These are phyloP conservation scores for Balaenoptera acutorostrata DNA, from an alignment of 2,113 vertebrate species.

Conservation along the genomic window DNA sequence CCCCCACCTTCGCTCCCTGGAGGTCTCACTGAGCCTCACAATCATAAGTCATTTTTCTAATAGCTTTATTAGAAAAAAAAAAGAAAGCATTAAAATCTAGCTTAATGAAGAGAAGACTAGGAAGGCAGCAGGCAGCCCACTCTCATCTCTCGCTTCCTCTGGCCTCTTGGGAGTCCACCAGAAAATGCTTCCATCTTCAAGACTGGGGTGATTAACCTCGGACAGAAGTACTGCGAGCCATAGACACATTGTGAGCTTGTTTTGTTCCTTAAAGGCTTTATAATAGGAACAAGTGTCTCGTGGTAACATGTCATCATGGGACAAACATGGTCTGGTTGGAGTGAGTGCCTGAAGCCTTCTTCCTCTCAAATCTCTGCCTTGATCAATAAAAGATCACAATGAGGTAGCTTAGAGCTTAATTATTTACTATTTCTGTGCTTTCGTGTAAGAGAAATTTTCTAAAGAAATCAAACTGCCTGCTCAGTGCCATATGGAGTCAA, in stretches of 20 bases:
- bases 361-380: conserved; percentile 58
- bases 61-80: conserved; percentile 52
- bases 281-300: conserved; percentile 72
- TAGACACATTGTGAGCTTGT: conserved; percentile 43
- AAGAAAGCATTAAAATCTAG: conserved; percentile 26
- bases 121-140: conserved; percentile 29
- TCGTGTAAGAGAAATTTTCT: conserved; percentile 60
- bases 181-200: conserved; percentile 39
- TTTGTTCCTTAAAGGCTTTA: conserved; percentile 73
- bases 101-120: conserved; percentile 62
- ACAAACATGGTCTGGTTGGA: conserved; percentile 73
- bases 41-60: conserved; percentile 68
- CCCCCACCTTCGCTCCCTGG: conserved; percentile 13
- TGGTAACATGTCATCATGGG: conserved; percentile 70
- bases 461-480: conserved; percentile 74
- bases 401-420: conserved; percentile 77
- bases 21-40: conserved; percentile 25
- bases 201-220: background rate
- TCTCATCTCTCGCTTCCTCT: conserved; percentile 1
- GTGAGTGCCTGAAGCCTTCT: conserved; percentile 46
- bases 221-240: background rate
- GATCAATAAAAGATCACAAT: conserved; percentile 77
- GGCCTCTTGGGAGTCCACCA: conserved; percentile 47
- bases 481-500: conserved; percentile 73
- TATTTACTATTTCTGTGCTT: conserved; percentile 76